Percentiles rank a stretch among this genome's conserved stretches.
phyloP scores from a whole-genome alignment of 2,888 invertebrate species.

The Xylota sylvarum region DNA sequence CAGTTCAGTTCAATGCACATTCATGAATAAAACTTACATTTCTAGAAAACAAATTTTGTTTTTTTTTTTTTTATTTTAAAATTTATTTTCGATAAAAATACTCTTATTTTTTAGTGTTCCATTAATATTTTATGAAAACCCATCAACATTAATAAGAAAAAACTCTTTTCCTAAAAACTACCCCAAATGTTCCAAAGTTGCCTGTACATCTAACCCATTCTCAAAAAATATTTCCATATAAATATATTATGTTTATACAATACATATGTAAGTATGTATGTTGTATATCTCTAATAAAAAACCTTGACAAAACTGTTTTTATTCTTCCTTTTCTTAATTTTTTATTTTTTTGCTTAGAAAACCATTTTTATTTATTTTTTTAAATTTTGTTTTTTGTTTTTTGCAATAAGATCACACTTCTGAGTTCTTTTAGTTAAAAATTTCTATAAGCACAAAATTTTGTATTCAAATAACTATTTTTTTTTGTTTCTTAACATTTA shows the following conservation, averaged over 20 bases:
- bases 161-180: slow-evolving; percentile 25
- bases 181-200: slow-evolving; percentile 57
- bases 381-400: slow-evolving; percentile 47
- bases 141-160: slow-evolving; percentile 71
- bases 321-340: slow-evolving; percentile 24
- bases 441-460: slow-evolving; percentile 72
- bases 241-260: slow-evolving; percentile 57
- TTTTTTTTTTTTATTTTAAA: not conserved
- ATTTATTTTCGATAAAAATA: slow-evolving; percentile 54
- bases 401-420: slow-evolving; percentile 74
- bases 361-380: slow-evolving; percentile 60
- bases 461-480: slow-evolving; percentile 44
- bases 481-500: slow-evolving; percentile 24
- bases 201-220: slow-evolving; percentile 56
- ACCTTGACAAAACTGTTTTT: slow-evolving; percentile 61
- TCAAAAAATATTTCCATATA: slow-evolving; percentile 72
- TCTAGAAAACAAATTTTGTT: slow-evolving; percentile 18
- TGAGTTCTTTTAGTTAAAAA: slow-evolving; percentile 76
- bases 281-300: slow-evolving; percentile 71
- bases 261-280: slow-evolving; percentile 25
- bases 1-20: slow-evolving; percentile 76
- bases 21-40: slow-evolving; percentile 58
- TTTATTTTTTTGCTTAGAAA: slow-evolving; percentile 36
- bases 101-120: slow-evolving; percentile 37
- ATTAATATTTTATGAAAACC: slow-evolving; percentile 53